Evolutionary conservation across 2,113 vertebrate genomes (phyloP), one percentile per base, ranked within the genome.

Genomic region (Tinamus guttatus): DNA sequence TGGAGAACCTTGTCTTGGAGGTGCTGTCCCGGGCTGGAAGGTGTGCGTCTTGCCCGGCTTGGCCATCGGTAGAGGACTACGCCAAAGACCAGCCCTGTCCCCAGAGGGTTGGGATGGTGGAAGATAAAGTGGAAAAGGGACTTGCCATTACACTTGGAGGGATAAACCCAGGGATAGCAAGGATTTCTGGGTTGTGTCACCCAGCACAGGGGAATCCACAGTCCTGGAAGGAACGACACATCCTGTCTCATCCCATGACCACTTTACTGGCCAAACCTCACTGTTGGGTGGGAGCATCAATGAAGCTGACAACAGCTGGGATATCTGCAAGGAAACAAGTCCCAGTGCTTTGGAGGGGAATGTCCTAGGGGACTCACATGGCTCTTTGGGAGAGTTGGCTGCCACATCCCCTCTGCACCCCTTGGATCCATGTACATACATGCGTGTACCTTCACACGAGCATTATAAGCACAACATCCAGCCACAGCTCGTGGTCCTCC

Each of bases 1-100:
- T 65, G 71, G 67, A 76, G 71, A 52, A 36, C 38, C 41, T 80
- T 93, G 54, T 67, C 62, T 94, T 87, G 73, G 84, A 93, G 89
- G 91, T 82, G 81, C 82, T 80, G 89, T 92, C 89, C 82, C n/a
- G 41, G 40, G 36, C 60, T 90, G 80, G 73, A 83, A 96, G 90
- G 85, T 83, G 68, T 80, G 75, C 58, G 85, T 81, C 90, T 83
- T 65, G 83, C 90, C 80, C 75, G 49, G 75, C 81, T 73, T 91
- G 91, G 81, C 52, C 78, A 49, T 5, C 1, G 7, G n/a, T 41
- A 52, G 47, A 20, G 21, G 79, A 62, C 45, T 36, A 13, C 19
- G 54, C 89, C 59, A 85, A 89, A 32, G 22, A 28, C n/a, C 89
- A 70, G 54, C 74, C 90, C 60, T 93, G 21, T 91, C 64, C 68